Evolutionary conservation across 2,888 invertebrate genomes (phyloP).

Genomic region (Xanthostigma xanthostigma): DNA sequence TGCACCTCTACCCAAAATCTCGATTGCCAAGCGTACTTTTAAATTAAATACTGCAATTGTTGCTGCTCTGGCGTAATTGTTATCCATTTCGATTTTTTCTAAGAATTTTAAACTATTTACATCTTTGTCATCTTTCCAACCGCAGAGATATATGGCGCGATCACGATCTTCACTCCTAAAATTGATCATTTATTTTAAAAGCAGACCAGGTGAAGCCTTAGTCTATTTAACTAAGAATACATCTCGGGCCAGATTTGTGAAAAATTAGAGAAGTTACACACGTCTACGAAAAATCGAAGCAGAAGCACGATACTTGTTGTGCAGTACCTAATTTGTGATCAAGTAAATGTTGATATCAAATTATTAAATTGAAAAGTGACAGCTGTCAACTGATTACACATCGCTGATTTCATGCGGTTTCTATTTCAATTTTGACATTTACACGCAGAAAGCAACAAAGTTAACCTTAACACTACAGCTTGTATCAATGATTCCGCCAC

Average conservation of each 20-base stretch:
- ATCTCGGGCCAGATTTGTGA: background rate
- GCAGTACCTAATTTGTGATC: too few relatives aligned
- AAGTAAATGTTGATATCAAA: too few relatives aligned
- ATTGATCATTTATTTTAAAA: conserved; percentile 3
- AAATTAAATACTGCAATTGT: conserved; percentile 85
- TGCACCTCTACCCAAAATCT: conserved; percentile 66
- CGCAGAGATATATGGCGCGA: conserved; percentile 72
- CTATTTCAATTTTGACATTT: too few relatives aligned
- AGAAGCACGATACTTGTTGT: too few relatives aligned
- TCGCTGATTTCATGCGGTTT: too few relatives aligned
- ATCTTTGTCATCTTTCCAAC: conserved; percentile 76
- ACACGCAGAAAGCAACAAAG: too few relatives aligned
- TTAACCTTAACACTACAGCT: too few relatives aligned
- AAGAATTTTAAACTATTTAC: conserved; percentile 37
- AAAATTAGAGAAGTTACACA: too few relatives aligned
- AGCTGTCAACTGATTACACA: too few relatives aligned
- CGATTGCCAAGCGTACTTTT: conserved; percentile 68
- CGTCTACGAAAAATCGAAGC: too few relatives aligned
- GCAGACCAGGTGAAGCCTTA: background rate
- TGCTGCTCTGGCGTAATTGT: conserved; percentile 68
- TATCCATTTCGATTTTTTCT: conserved; percentile 56
- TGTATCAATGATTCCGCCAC: too few relatives aligned
- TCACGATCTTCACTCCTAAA: conserved; percentile 57
- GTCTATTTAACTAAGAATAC: background rate
- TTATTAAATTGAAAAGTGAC: too few relatives aligned